phyloP scores from a whole-genome alignment of 2,113 vertebrate species.

The Centrocercus urophasianus region DNA sequence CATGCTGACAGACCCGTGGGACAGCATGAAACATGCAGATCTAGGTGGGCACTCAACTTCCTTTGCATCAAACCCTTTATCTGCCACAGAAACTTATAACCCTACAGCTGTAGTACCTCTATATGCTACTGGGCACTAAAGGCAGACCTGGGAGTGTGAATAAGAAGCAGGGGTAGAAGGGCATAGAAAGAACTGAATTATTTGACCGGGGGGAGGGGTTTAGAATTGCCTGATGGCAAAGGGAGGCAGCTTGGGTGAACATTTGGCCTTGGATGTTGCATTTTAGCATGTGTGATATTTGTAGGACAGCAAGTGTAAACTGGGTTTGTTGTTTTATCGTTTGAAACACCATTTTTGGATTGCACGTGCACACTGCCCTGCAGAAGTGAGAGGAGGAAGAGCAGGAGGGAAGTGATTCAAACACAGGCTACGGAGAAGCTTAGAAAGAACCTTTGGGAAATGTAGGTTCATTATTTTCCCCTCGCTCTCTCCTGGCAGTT shows the following conservation, averaged over 20 bases:
- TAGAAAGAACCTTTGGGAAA: fast-evolving
- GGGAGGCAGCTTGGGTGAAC: neutral
- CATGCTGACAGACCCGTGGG: slow-evolving; percentile 88
- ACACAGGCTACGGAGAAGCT: fast-evolving
- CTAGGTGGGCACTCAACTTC: slow-evolving; percentile 77
- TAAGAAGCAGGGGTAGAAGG: neutral
- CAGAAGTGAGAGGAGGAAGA: neutral
- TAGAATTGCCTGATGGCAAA: neutral
- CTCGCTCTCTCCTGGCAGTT: slow-evolving; percentile 74
- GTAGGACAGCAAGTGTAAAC: fast-evolving
- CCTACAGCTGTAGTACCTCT: neutral
- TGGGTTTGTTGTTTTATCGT: neutral
- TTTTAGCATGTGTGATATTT: neutral
- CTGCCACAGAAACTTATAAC: neutral
- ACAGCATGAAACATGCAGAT: slow-evolving; percentile 87
- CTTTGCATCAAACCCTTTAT: neutral
- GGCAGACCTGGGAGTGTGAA: neutral
- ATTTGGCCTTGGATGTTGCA: neutral
- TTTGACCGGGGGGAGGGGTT: neutral
- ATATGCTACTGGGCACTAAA: neutral
- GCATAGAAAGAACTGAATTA: neutral
- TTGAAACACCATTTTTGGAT: neutral
- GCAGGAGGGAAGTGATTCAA: neutral
- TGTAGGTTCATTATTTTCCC: fast-evolving
- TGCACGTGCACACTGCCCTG: fast-evolving